Evolutionary conservation across 2,888 invertebrate species (phyloP), one percentile per base, ranked within the genome.

Genomic region (Sphaerophoria rueppellii): DNA sequence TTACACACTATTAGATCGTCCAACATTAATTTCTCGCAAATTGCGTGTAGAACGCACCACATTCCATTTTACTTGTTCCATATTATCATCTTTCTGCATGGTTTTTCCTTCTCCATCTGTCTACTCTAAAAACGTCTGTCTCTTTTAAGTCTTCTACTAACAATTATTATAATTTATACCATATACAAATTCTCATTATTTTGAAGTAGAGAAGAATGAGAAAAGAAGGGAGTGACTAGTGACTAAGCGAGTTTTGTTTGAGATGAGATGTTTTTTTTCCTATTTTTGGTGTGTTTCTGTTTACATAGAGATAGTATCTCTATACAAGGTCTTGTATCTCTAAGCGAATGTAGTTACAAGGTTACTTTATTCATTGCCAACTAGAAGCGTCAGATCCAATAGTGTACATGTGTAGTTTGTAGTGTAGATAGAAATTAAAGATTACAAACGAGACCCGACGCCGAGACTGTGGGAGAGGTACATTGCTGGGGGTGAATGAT

Each of bases 311-410:
- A 70, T 55, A 32, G 40, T 40, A 58, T 58, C 40, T 61, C 32
- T 32, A 14, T 76, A 69, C 67, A 77, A 74, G 82, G 58, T 60
- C 58, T 79, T 65, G n/a, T 50, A 50, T 50, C 16, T 46, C 65
- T 40, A 43, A 9, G 61, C 46, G 46, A 57, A 80, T 76, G 69
- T 83, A 80, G 75, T 83, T 80, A 69, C 83, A 83, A 83, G 83
- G 83, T 83, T 83, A 80, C 57, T 75, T 43, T 67, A 67, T 34
- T 72, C 82, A 77, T 55, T 67, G 65, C 57, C 70, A 55, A 55
- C 43, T 57, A 55, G 63, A 43, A 16, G 12, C 60, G 50, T 24
- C 57, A 55, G 70, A 43, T 14, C 57, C 14, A 37, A 37, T 35
- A 57, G 24, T 24, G 24, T 24, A 24, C 24, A 24, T 24, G 24